Conservation (phyloP, 2,888 invertebrate genomes). For the Branchellion lobata region DNA sequence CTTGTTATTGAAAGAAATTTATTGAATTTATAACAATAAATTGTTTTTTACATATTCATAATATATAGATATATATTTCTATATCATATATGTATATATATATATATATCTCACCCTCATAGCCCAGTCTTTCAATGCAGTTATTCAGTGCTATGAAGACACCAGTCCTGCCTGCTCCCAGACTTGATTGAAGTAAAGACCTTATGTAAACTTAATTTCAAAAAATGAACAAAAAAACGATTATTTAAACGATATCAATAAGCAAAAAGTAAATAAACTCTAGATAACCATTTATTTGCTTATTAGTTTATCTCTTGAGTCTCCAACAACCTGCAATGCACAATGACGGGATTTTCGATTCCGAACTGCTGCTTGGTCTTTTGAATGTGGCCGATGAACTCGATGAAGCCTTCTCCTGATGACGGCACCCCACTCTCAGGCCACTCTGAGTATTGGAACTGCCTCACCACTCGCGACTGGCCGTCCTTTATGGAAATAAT, state of each 20-base stretch:
- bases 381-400: conserved; percentile 46
- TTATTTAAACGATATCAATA: no score
- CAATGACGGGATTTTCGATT: conserved; percentile 41
- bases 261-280: no score
- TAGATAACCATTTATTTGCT: no score
- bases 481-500: conserved; percentile 39
- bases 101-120: not conserved
- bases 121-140: conserved; percentile 15
- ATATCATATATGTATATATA: not conserved
- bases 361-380: conserved; percentile 46
- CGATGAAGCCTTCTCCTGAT: conserved; percentile 45
- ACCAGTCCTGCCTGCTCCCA: conserved; percentile 24
- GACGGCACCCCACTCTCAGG: conserved; percentile 43
- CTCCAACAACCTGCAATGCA: conserved; percentile 40
- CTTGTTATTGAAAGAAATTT: no score
- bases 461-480: conserved; percentile 44
- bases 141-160: conserved; percentile 36
- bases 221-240: no score
- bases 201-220: no score
- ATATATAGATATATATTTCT: no score
- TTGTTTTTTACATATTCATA: no score
- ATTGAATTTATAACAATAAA: no score
- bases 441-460: conserved; percentile 46
- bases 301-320: no score
- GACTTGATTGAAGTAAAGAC: no score